A percentile compares a stretch with the other conserved stretches of the same genome.
These are phyloP conservation scores for Amblyopsis hoosieri DNA, from an alignment of 2,797 vertebrate genomes.

Conservation along the genomic window DNA sequence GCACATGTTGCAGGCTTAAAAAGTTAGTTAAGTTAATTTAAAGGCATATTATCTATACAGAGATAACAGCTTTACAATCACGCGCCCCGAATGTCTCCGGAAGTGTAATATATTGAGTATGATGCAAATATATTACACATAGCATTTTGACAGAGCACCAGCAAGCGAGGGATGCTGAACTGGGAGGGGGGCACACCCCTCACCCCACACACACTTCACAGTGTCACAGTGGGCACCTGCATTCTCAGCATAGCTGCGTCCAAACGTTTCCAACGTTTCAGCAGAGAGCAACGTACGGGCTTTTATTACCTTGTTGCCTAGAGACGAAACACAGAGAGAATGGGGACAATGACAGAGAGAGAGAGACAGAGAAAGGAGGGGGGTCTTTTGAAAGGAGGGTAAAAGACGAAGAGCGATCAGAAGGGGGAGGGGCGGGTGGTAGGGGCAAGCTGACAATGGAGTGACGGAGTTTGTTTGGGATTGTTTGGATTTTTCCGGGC, in stretches of 20 bases:
- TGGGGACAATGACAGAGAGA: constrained; percentile 56
- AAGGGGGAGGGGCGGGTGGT: constrained; percentile 24
- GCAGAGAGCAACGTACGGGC: constrained; percentile 31
- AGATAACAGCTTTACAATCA: no score
- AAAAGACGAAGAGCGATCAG: constrained; percentile 62
- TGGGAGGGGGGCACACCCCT: constrained; percentile 31
- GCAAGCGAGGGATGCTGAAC: constrained; percentile 35
- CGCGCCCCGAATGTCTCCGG: no score
- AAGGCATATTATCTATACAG: no score
- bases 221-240: constrained; percentile 73
- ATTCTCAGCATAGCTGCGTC: constrained; percentile 75
- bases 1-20: no score
- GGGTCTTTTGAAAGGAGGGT: constrained; percentile 55
- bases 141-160: not conserved
- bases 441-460: constrained; percentile 52
- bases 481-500: constrained; percentile 62
- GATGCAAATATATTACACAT: not conserved
- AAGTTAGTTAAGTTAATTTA: no score
- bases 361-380: constrained; percentile 37
- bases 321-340: constrained; percentile 68
- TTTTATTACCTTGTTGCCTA: constrained; percentile 67
- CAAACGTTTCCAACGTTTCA: constrained; percentile 39
- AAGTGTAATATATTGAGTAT: not conserved
- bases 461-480: constrained; percentile 67
- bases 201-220: constrained; percentile 24